Base-by-base conservation (phyloP, 2,113 vertebrate species). In the Agelaius phoeniceus region DNA sequence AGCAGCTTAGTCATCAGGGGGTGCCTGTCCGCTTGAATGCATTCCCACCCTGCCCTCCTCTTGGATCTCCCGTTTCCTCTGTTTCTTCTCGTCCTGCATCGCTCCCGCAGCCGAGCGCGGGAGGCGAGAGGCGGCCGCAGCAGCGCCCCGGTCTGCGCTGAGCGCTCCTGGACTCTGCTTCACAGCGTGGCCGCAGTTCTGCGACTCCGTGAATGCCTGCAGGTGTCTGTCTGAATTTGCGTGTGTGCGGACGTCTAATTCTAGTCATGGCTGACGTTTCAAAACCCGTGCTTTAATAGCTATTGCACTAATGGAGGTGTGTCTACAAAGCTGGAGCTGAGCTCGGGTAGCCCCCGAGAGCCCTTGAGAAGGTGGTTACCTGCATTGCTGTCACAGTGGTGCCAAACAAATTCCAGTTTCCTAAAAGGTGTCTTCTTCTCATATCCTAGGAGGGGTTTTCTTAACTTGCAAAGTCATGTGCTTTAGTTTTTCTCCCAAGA, bases 161-260 rank as follows among this genome's bases (percentile, higher is more conserved):
- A 1, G 11, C 15, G 18, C 17, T 37, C 26, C 18, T 0, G 4
- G 6, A 4, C 15, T 5, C n/a, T 21, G 7, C 1, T n/a, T 31
- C 28, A 0, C 8, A 65, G n/a, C 0, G 11, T 5, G 24, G 16
- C 14, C 8, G 9, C 46, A 12, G 28, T 3, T 33, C 27, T 15
- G 24, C 16, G 28, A 2, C 74, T 35, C 30, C 12, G 9, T 9
- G 15, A 33, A 14, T 21, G 18, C 41, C 13, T 33, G 7, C 5
- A 4, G 13, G 57, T 10, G 10, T 37, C 28, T 10, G 10, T 28
- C 28, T 68, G 30, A 2, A 20, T 61, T 30, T 35, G 12, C 22
- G 10, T 55, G 13, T 33, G 10, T 9, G 31, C 12, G 1, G 6
- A 30, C 8, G 11, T 3, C 26, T 8, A 26, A 41, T 16, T 26